A percentile compares a stretch with the other conserved stretches of the same genome.
Evolutionary conservation across 2,888 invertebrate genomes (phyloP).

Genomic region (Melanotus villosus): DNA sequence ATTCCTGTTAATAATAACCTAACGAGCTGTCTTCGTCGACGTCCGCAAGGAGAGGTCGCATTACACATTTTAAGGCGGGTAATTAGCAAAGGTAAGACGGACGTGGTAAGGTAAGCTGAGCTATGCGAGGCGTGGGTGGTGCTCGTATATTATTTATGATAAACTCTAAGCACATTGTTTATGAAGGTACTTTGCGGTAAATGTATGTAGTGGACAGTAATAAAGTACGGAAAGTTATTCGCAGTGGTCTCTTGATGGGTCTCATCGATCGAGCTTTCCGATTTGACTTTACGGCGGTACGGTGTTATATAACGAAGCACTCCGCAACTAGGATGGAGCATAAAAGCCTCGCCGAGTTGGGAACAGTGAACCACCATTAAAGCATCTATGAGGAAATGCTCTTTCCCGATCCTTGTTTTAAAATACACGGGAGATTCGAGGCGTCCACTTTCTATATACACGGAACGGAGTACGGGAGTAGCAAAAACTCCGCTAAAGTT

Average conservation of each 20-base stretch:
- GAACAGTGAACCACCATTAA: slow-evolving; percentile 63
- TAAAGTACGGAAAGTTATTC: slow-evolving; percentile 40
- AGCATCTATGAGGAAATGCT: slow-evolving; percentile 62
- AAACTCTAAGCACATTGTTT: slow-evolving; percentile 27
- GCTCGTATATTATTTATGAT: slow-evolving; percentile 11
- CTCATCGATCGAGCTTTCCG: slow-evolving; percentile 49
- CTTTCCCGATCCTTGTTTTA: slow-evolving; percentile 63
- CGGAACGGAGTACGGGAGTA: slow-evolving; percentile 50
- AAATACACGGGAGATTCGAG: slow-evolving; percentile 62
- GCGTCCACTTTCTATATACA: slow-evolving; percentile 56
- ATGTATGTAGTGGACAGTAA: slow-evolving; percentile 18
- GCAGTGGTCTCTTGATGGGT: slow-evolving; percentile 42
- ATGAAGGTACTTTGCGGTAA: slow-evolving; percentile 7
- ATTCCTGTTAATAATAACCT: no score
- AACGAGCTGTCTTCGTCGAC: no score
- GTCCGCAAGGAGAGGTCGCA: no score
- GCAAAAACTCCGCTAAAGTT: slow-evolving; percentile 54
- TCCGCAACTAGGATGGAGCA: slow-evolving; percentile 53
- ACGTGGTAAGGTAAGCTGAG: neutral
- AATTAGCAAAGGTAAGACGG: neutral
- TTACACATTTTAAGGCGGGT: neutral
- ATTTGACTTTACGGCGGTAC: slow-evolving; percentile 50
- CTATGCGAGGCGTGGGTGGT: neutral
- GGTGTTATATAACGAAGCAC: slow-evolving; percentile 52
- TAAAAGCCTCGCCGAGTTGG: slow-evolving; percentile 57